Conservation (phyloP, 2,888 invertebrate species). For the Drosophila falleni region DNA sequence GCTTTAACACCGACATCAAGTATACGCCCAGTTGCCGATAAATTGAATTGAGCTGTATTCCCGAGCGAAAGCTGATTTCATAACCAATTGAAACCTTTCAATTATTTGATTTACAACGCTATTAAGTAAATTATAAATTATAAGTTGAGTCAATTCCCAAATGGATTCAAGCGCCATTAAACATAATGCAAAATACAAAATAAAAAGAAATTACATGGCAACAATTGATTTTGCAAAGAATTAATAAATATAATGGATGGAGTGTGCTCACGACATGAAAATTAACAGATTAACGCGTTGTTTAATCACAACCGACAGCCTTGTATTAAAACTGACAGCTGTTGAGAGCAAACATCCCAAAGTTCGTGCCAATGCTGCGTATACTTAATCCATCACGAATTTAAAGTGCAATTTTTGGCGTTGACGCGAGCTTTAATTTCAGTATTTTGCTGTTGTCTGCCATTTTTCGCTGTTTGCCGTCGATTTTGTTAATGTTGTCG, state of each 20-base stretch:
- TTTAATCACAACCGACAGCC: conserved; percentile 39
- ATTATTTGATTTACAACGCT: conserved; percentile 26
- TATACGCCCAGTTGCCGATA: background rate
- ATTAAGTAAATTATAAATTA: conserved; percentile 14
- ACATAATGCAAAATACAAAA: conserved; percentile 9
- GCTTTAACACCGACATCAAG: background rate
- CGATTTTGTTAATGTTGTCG: conserved; percentile 7
- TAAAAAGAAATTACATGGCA: conserved; percentile 6
- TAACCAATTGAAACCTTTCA: conserved; percentile 7
- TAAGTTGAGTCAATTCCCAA: conserved; percentile 15
- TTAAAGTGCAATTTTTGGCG: conserved; percentile 46
- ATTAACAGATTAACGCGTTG: conserved; percentile 50
- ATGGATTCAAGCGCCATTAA: conserved; percentile 30
- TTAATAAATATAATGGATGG: conserved; percentile 33
- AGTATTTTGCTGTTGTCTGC: conserved; percentile 24
- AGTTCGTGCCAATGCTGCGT: conserved; percentile 35
- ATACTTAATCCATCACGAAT: conserved; percentile 50
- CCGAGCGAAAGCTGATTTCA: background rate
- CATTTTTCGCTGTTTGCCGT: conserved; percentile 2
- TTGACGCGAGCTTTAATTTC: conserved; percentile 30
- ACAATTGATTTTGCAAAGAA: conserved; percentile 36
- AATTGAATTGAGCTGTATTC: background rate
- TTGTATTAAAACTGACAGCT: conserved; percentile 17
- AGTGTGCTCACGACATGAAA: conserved; percentile 16
- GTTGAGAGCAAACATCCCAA: conserved; percentile 19